Base-by-base conservation (phyloP, 2,888 invertebrate genomes). In the Agrilus mali region DNA sequence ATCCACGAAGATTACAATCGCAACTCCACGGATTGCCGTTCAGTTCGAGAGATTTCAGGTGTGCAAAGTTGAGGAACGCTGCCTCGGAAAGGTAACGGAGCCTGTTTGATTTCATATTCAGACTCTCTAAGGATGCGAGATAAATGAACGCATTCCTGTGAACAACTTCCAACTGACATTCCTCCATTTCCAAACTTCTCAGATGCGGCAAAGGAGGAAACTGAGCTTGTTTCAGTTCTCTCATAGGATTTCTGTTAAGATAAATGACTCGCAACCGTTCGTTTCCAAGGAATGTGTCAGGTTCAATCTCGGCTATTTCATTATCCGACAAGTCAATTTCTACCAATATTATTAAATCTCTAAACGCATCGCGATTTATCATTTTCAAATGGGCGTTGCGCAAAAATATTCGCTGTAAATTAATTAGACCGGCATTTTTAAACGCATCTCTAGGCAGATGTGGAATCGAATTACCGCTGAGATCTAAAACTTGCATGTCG, bases 1-100 rank as follows among this genome's bases (percentile, higher is more conserved):
- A 86, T 46, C 82, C 82, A 41, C 88, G 76, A 45, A 93, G 66
- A 50, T 83, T 78, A 65, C 93, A 93, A 63, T 93, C 89, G 64
- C 93, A 93, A 58, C 77, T 76, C 92, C 92, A 93, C 5, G 86
- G 88, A 65, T 93, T 93, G 27, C 84, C 84, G 50, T 87, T 85
- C 41, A 92, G 65, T 10, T 80, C 77, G 31, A 92, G 71, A 2
- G 86, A 85, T 66, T 88, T 89, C 46, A 92, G 71, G 54, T 81
- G 82, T 33, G 78, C 75, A 59, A 88, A 73, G 47, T 82, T 82
- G 63, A 81, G 70, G 56, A 85, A 78, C 3, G 79, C 76, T 39
- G 73, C 71, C 46, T 77, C 77, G 10, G 79, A 77, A 33, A 86
- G 64, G 55, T 77, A 77, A 43, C 81, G 79, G 49, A 93, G 73